phyloP scores from a whole-genome alignment of 2,888 invertebrate genomes.

The Hydrotaea diabolus region DNA sequence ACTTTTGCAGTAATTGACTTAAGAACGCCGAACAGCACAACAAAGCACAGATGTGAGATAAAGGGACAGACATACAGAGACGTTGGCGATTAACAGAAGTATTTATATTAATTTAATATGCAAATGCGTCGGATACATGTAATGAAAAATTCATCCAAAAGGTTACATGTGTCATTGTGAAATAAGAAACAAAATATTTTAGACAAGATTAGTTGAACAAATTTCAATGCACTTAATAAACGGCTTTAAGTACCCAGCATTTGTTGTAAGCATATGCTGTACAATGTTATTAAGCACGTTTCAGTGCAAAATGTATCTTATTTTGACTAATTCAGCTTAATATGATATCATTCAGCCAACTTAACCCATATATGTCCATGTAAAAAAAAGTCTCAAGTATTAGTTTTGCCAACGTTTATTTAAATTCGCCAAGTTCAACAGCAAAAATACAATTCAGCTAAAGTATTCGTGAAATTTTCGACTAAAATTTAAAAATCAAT shows the following conservation, averaged over 20 bases:
- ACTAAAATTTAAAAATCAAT: too few species aligned
- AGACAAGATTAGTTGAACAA: not conserved
- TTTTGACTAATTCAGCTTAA: not conserved
- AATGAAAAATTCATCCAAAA: not conserved
- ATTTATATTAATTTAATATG: constrained; percentile 7
- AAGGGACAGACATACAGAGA: not conserved
- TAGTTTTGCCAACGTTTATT: too few species aligned
- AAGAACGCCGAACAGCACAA: not conserved
- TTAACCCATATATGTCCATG: not conserved
- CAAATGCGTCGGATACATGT: not conserved
- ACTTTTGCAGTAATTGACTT: not conserved
- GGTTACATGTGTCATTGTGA: not conserved
- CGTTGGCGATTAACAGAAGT: not conserved
- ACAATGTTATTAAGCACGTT: not conserved
- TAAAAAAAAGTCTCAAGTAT: not conserved
- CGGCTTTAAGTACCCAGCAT: not conserved
- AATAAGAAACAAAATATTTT: not conserved
- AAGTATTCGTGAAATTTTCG: too few species aligned
- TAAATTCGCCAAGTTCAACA: not conserved
- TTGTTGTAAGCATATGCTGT: not conserved
- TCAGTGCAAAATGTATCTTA: not conserved
- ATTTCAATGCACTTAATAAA: too few species aligned
- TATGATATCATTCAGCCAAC: not conserved
- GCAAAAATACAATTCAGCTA: not conserved
- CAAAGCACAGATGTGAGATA: too few species aligned